phyloP scores from a whole-genome alignment of 2,797 vertebrate species.

The Anableps anableps region DNA sequence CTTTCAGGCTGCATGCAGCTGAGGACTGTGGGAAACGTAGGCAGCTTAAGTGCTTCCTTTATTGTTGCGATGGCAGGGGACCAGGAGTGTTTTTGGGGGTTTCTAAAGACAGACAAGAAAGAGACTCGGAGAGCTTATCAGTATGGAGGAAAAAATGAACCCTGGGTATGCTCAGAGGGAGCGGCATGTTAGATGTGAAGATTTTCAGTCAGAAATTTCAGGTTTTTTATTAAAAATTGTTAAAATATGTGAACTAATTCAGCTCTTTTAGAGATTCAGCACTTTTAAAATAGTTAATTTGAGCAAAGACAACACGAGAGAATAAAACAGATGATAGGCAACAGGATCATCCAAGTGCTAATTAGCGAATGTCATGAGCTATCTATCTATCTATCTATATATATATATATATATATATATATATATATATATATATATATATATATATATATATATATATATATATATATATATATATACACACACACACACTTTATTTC shows the following conservation, averaged over 20 bases:
- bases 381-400: no score
- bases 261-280: no score
- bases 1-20: slow-evolving; percentile 57
- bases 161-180: background rate
- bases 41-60: slow-evolving; percentile 71
- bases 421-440: background rate
- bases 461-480: background rate
- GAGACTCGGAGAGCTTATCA: slow-evolving; percentile 28
- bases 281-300: background rate
- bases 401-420: background rate
- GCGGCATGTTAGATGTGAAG: background rate
- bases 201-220: background rate
- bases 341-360: background rate
- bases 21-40: slow-evolving; percentile 77
- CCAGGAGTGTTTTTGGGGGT: slow-evolving; percentile 36
- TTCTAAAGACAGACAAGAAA: slow-evolving; percentile 37
- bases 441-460: no score
- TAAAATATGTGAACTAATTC: background rate
- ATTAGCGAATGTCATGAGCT: background rate
- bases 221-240: background rate
- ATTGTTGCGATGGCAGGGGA: slow-evolving; percentile 46
- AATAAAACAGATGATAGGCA: background rate
- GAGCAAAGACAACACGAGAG: background rate
- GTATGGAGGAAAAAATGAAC: slow-evolving; percentile 11
- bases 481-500: background rate